Percentiles rank a stretch among this genome's conserved stretches.
phyloP scores from a whole-genome alignment of 2,888 invertebrate species.

The Iphiclides podalirius region DNA sequence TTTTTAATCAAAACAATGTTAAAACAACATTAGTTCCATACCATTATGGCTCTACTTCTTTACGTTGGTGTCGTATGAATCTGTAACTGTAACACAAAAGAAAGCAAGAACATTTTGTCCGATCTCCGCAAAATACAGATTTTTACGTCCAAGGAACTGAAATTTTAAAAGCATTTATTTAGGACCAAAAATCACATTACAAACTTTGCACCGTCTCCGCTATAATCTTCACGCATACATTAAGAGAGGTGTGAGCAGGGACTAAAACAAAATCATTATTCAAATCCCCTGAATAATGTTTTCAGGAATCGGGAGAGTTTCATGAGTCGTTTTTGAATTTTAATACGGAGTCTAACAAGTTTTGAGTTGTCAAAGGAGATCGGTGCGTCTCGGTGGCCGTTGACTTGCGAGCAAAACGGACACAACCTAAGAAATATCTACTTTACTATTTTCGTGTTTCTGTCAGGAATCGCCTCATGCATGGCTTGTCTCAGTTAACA shows the following conservation, averaged over 20 bases:
- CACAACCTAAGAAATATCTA: slow-evolving; percentile 22
- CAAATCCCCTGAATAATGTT: slow-evolving; percentile 78
- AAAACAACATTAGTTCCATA: too few relatives aligned
- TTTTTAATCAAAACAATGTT: too few relatives aligned
- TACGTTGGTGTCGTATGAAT: too few relatives aligned
- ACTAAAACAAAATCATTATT: slow-evolving; percentile 78
- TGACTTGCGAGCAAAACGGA: slow-evolving; percentile 42
- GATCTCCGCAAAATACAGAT: neutral
- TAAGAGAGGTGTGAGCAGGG: slow-evolving; percentile 57
- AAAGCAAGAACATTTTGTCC: neutral
- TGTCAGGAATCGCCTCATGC: too few relatives aligned
- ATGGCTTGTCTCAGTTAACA: too few relatives aligned
- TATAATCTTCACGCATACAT: slow-evolving; percentile 71
- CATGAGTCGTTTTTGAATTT: slow-evolving; percentile 78
- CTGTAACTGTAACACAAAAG: too few relatives aligned
- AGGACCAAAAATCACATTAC: slow-evolving; percentile 73
- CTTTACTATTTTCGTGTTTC: neutral
- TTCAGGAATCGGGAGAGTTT: slow-evolving; percentile 74
- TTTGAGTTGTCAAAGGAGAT: slow-evolving; percentile 76
- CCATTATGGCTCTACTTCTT: too few relatives aligned
- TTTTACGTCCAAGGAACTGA: slow-evolving; percentile 57
- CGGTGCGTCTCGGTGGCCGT: slow-evolving; percentile 46
- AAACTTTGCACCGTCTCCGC: slow-evolving; percentile 48
- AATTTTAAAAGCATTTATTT: slow-evolving; percentile 74
- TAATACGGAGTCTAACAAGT: slow-evolving; percentile 78